Percentiles rank a stretch among this genome's conserved stretches.
Conservation (phyloP, 1,140 invertebrate genomes). For the Andricus grossulariae region DNA sequence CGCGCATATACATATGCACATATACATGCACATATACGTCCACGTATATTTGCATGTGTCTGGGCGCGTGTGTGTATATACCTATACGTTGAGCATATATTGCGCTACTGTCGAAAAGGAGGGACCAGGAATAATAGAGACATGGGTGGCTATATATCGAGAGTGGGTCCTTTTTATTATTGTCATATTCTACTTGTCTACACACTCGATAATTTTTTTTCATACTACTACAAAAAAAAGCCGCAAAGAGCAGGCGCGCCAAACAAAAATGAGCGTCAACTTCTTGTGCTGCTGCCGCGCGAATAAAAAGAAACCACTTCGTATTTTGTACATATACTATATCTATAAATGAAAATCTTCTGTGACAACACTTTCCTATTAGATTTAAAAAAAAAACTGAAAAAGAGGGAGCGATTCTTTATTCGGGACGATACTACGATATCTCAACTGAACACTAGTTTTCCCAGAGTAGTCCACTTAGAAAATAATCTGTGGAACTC, state of each 20-base stretch:
- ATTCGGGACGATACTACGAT: constrained; percentile 26
- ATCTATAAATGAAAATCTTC: constrained; percentile 40
- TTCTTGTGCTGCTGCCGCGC: constrained; percentile 83
- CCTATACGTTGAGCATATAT: constrained; percentile 34
- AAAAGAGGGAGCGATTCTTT: constrained; percentile 25
- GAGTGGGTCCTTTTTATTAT: background rate
- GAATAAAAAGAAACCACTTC: constrained; percentile 50
- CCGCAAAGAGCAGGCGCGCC: constrained; percentile 72
- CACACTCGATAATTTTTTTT: constrained; percentile 25
- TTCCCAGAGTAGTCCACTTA: constrained; percentile 15
- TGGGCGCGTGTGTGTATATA: constrained; percentile 36
- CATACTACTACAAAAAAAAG: background rate
- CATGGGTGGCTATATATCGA: constrained; percentile 10
- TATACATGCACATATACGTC: background rate
- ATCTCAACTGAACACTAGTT: background rate
- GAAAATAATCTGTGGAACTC: background rate
- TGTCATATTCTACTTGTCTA: constrained; percentile 15
- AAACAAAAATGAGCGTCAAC: constrained; percentile 97
- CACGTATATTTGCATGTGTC: constrained; percentile 1
- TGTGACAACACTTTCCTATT: constrained; percentile 42
- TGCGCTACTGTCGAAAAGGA: constrained; percentile 18
- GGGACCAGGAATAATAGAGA: constrained; percentile 16
- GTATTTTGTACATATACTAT: constrained; percentile 44
- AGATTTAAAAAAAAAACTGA: constrained; percentile 31
- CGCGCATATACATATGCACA: background rate